phyloP scores from a whole-genome alignment of 1,140 invertebrate species.

The Drosophila orena region DNA sequence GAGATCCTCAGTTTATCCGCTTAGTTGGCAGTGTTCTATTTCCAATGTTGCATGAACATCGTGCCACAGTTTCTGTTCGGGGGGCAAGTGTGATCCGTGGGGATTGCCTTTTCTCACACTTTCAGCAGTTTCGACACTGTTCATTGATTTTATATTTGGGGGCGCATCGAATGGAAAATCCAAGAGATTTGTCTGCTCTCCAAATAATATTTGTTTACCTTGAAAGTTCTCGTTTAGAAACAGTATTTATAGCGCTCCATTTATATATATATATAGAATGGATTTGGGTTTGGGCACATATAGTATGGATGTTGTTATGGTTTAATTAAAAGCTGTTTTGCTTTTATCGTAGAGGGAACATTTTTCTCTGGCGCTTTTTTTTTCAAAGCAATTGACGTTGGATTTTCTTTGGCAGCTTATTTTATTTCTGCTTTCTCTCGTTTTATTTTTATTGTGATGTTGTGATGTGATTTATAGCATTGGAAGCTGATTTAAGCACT shows the following conservation, averaged over 20 bases:
- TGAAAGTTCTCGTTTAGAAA: slow-evolving; percentile 63
- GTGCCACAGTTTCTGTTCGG: slow-evolving; percentile 37
- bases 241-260: slow-evolving; percentile 63
- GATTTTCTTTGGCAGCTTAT: slow-evolving; percentile 56
- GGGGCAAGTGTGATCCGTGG: neutral
- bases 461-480: slow-evolving; percentile 64
- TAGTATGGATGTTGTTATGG: slow-evolving; percentile 62
- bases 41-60: slow-evolving; percentile 61
- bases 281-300: slow-evolving; percentile 32
- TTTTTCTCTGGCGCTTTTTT: slow-evolving; percentile 51
- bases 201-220: slow-evolving; percentile 77
- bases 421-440: slow-evolving; percentile 36
- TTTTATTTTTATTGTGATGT: slow-evolving; percentile 16
- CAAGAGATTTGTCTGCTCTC: slow-evolving; percentile 55
- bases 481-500: slow-evolving; percentile 49
- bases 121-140: slow-evolving; percentile 14
- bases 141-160: slow-evolving; percentile 42
- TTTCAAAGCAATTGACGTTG: slow-evolving; percentile 68
- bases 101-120: slow-evolving; percentile 41
- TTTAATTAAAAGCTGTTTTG: slow-evolving; percentile 75
- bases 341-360: slow-evolving; percentile 47
- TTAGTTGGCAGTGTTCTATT: slow-evolving; percentile 57
- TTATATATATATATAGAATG: slow-evolving; percentile 24
- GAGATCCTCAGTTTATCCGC: slow-evolving; percentile 14
- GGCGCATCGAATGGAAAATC: slow-evolving; percentile 38